Evolutionary conservation across 1,140 invertebrate species (phyloP).

Genomic region (Drosophila malerkotliana): DNA sequence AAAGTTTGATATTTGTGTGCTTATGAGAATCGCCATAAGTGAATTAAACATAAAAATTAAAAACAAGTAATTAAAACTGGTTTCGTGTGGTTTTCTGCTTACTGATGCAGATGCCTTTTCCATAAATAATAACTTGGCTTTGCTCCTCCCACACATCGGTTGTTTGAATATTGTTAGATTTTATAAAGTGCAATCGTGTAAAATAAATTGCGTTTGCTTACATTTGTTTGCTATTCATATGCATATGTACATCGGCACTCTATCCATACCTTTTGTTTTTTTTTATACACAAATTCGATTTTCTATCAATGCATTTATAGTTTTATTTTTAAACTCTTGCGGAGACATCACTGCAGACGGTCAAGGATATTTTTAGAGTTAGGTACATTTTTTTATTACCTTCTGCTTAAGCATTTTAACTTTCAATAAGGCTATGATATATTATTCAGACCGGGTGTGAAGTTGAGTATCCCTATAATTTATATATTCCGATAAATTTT

Average conservation of each 20-base stretch:
- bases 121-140: slow-evolving; percentile 56
- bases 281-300: no score
- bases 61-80: slow-evolving; percentile 49
- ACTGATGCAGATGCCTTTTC: slow-evolving; percentile 46
- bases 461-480: neutral
- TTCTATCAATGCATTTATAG: no score
- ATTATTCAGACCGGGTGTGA: neutral
- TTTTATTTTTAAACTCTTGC: no score
- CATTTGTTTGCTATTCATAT: slow-evolving; percentile 38
- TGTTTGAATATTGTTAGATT: slow-evolving; percentile 43
- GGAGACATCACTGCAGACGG: no score
- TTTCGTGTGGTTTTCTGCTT: slow-evolving; percentile 32
- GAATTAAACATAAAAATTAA: neutral
- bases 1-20: neutral
- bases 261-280: no score
- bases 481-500: neutral
- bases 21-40: slow-evolving; percentile 3
- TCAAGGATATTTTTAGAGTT: no score
- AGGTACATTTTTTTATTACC: neutral
- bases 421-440: neutral
- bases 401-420: neutral
- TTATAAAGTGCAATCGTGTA: slow-evolving; percentile 56
- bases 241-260: neutral
- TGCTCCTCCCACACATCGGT: neutral
- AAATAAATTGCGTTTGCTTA: slow-evolving; percentile 64